Evolutionary conservation across 2,797 vertebrate species (phyloP).

Genomic region (Manis javanica): DNA sequence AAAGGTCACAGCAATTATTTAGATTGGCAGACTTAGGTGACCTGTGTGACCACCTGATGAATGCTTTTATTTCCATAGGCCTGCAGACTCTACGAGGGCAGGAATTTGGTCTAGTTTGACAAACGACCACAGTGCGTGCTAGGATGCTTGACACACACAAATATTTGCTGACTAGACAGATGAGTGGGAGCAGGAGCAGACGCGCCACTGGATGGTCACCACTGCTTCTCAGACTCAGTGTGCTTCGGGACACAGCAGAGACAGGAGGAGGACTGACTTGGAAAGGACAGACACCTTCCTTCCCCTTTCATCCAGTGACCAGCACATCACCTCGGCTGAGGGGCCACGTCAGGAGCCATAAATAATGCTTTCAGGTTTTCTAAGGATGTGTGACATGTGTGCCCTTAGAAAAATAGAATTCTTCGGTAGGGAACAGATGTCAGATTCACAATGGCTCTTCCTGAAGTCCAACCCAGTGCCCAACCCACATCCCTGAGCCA

Average conservation of each 20-base stretch:
- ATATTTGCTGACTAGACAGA: background rate
- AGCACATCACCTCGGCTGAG: background rate
- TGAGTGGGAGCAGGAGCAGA: fast-evolving
- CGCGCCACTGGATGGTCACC: too few relatives aligned
- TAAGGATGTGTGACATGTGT: background rate
- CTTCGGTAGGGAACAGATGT: background rate
- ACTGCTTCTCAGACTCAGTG: fast-evolving
- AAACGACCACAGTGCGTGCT: background rate
- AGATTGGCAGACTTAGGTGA: too few relatives aligned
- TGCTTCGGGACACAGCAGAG: background rate
- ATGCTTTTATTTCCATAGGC: background rate
- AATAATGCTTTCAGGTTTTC: background rate
- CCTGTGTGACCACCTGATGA: fast-evolving
- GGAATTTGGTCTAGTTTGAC: background rate
- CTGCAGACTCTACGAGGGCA: background rate
- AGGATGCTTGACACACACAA: background rate
- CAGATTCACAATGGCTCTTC: background rate
- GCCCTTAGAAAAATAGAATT: background rate
- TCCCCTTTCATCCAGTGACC: background rate
- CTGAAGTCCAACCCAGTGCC: fast-evolving
- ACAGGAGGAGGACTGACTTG: background rate
- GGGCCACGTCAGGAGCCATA: background rate
- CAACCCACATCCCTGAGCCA: background rate
- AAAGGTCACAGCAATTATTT: fast-evolving
- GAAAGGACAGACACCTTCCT: too few relatives aligned